Percentiles rank a stretch among this genome's conserved stretches.
Evolutionary conservation across 2,113 vertebrate genomes (phyloP).

Genomic region (Ptychochromis oligacanthus): DNA sequence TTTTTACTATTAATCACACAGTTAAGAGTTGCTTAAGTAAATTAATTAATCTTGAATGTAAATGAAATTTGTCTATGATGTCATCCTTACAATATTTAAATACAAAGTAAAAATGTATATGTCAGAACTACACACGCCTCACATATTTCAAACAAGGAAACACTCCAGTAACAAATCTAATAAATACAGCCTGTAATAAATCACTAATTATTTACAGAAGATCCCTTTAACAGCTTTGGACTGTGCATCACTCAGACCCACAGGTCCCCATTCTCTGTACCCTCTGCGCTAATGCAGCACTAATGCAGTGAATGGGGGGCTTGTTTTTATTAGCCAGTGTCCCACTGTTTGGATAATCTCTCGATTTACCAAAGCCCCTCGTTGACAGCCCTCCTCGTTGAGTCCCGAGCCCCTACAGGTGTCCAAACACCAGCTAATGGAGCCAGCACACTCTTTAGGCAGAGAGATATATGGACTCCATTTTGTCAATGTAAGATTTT

Average conservation of each 20-base stretch:
- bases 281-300: conserved; percentile 73
- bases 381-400: conserved; percentile 74
- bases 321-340: conserved; percentile 80
- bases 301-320: conserved; percentile 78
- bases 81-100: neutral
- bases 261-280: conserved; percentile 38
- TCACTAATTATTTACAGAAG: conserved; percentile 77
- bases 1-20: neutral
- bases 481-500: conserved; percentile 43
- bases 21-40: neutral
- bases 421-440: conserved; percentile 83
- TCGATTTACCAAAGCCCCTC: conserved; percentile 76
- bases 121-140: neutral
- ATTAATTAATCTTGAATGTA: neutral
- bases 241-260: conserved; percentile 68
- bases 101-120: conserved; percentile 5
- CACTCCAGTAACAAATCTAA: conserved; percentile 52
- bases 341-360: conserved; percentile 83
- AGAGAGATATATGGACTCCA: conserved; percentile 37
- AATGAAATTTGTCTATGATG: neutral
- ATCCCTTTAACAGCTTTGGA: conserved; percentile 73
- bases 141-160: conserved; percentile 53
- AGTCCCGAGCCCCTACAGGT: conserved; percentile 73
- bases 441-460: conserved; percentile 59
- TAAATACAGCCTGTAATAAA: conserved; percentile 65